These are phyloP conservation scores for Plecturocebus donacophilus DNA, from an alignment of 2,113 vertebrate species.

Conservation along the genomic window DNA sequence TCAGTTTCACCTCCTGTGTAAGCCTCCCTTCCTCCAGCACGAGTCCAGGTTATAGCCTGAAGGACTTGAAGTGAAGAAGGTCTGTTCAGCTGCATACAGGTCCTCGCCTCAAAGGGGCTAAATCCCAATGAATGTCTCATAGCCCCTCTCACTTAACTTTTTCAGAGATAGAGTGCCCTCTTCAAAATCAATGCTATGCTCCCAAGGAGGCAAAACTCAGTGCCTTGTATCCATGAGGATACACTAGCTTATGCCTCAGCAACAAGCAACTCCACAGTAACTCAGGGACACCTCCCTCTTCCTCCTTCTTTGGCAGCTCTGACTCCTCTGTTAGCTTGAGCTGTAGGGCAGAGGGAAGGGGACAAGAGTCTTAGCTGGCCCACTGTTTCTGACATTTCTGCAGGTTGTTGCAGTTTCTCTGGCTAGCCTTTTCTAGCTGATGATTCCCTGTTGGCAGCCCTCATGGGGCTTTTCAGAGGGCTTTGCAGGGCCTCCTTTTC, in stretches of 20 bases:
- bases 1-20: background rate
- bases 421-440: background rate
- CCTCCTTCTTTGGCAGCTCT: background rate
- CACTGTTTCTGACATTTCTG: background rate
- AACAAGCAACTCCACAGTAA: background rate
- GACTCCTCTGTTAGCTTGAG: background rate
- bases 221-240: background rate
- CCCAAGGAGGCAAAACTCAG: too few species aligned
- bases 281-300: background rate
- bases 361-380: background rate
- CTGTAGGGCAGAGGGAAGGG: background rate
- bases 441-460: background rate
- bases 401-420: background rate
- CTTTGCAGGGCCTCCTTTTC: background rate
- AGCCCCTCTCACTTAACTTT: background rate
- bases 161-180: background rate
- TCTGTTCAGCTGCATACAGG: background rate
- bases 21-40: background rate
- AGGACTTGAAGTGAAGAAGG: background rate
- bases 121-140: background rate
- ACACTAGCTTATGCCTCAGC: too few species aligned
- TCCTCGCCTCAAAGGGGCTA: background rate
- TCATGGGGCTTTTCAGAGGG: background rate
- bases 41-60: background rate
- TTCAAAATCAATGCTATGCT: background rate